Conservation (phyloP, 1,140 invertebrate genomes). For the Solenopsis invicta region DNA sequence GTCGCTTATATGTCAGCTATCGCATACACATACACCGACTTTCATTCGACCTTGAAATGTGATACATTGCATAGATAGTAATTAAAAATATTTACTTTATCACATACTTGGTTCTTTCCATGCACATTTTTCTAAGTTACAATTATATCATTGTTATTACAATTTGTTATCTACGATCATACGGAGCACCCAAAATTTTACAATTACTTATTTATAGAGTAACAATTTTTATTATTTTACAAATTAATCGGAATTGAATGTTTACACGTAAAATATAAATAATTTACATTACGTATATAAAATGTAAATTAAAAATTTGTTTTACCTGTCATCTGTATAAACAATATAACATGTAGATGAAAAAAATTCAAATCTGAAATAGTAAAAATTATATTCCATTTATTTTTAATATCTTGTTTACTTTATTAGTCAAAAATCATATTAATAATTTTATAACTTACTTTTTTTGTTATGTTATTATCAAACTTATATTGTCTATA, state of each 20-base stretch:
- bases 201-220: neutral
- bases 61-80: neutral
- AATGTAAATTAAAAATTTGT: too few relatives aligned
- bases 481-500: too few relatives aligned
- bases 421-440: too few relatives aligned
- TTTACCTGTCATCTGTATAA: too few relatives aligned
- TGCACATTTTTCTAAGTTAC: neutral
- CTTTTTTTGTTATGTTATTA: too few relatives aligned
- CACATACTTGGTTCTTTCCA: neutral
- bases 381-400: too few relatives aligned
- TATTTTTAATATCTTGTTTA: too few relatives aligned
- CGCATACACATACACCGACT: neutral
- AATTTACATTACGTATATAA: too few relatives aligned
- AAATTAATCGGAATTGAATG: neutral
- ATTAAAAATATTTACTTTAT: neutral
- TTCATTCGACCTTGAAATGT: constrained; percentile 6
- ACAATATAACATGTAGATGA: too few relatives aligned
- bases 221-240: neutral
- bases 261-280: too few relatives aligned
- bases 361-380: too few relatives aligned
- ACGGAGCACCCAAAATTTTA: neutral
- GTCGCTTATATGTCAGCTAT: neutral
- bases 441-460: too few relatives aligned
- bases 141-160: neutral
- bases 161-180: neutral